Conservation (phyloP, 1,140 invertebrate species). For the Cyphomyrmex costatus region DNA sequence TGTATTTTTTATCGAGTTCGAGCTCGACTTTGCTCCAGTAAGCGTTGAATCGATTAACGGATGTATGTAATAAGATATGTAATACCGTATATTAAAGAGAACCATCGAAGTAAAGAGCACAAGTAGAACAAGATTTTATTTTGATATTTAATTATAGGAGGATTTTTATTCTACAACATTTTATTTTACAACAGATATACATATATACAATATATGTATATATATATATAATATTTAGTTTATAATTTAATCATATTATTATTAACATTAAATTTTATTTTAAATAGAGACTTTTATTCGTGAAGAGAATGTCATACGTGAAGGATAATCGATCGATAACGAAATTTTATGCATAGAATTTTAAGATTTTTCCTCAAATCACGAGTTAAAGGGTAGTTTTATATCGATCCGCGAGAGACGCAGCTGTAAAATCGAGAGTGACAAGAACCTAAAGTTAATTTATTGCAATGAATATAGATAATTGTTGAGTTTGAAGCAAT, state of each 20-base stretch:
- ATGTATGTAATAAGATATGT: neutral
- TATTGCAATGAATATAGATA: neutral
- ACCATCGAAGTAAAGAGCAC: neutral
- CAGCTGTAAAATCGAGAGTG: slow-evolving; percentile 61
- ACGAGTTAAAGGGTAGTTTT: slow-evolving; percentile 36
- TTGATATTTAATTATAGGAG: neutral
- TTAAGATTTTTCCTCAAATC: slow-evolving; percentile 11
- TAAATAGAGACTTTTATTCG: neutral
- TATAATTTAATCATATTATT: neutral
- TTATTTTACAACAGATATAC: neutral
- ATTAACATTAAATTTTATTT: neutral
- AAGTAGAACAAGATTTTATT: neutral
- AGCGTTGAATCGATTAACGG: slow-evolving; percentile 16
- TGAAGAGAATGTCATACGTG: neutral
- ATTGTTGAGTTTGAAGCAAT: neutral
- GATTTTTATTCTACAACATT: neutral
- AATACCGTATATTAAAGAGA: neutral
- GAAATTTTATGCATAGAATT: neutral
- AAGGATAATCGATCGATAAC: neutral
- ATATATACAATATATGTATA: too few species aligned
- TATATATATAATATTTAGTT: neutral
- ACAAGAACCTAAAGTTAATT: slow-evolving; percentile 37
- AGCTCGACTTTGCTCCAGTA: slow-evolving; percentile 27
- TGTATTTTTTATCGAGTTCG: slow-evolving; percentile 15
- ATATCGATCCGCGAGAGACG: slow-evolving; percentile 65